A percentile compares a stretch with the other conserved stretches of the same genome.
phyloP scores from a whole-genome alignment of 2,888 invertebrate species.

The Orthosia incerta region DNA sequence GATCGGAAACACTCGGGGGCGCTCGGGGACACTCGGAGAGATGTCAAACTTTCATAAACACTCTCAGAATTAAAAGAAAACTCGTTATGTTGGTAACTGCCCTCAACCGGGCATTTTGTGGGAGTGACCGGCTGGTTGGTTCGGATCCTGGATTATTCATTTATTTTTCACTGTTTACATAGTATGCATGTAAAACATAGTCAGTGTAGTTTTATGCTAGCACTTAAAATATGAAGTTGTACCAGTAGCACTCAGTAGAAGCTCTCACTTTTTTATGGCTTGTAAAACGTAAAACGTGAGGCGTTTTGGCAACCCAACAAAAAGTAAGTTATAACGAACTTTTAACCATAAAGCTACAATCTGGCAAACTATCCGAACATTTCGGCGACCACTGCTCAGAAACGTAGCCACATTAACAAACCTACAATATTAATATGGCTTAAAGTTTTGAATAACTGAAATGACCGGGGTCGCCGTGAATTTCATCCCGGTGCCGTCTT shows the following conservation, averaged over 20 bases:
- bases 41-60: constrained; percentile 66
- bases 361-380: not conserved
- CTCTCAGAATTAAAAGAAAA: constrained; percentile 61
- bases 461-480: constrained; percentile 54
- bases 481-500: constrained; percentile 40
- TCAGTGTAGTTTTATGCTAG: not conserved
- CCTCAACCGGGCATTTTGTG: constrained; percentile 6
- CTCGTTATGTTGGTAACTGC: constrained; percentile 47
- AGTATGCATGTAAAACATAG: not conserved
- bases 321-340: not conserved
- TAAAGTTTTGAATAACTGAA: constrained; percentile 66
- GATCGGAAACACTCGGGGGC: not conserved
- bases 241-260: not conserved
- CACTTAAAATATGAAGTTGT: constrained; percentile 3
- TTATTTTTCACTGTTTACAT: constrained; percentile 6
- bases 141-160: not conserved
- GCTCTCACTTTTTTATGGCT: constrained; percentile 25
- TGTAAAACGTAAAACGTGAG: not conserved
- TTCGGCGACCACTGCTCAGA: not conserved
- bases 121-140: not conserved
- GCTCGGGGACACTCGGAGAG: constrained; percentile 31
- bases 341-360: not conserved
- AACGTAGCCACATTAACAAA: constrained; percentile 27
- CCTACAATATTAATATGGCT: constrained; percentile 58
- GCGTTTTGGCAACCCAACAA: not conserved